phyloP scores from a whole-genome alignment of 2,888 invertebrate genomes.

The Linnaemya tessellans region DNA sequence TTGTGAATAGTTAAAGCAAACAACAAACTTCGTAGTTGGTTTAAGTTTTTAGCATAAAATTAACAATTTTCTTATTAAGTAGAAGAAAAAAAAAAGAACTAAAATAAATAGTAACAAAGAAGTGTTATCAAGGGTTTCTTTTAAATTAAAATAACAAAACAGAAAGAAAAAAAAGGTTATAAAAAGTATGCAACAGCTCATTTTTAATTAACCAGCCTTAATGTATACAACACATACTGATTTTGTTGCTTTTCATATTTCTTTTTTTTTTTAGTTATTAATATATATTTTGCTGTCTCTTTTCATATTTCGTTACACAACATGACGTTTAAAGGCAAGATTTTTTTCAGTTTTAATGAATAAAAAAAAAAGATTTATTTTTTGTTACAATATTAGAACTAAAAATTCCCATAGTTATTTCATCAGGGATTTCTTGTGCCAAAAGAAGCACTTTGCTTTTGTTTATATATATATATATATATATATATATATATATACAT shows the following conservation, averaged over 20 bases:
- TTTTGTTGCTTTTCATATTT: background rate
- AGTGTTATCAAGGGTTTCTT: background rate
- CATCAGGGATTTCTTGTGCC: background rate
- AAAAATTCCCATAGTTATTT: background rate
- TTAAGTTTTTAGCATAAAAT: constrained; percentile 8
- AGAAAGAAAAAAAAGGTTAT: constrained; percentile 2
- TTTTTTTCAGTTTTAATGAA: background rate
- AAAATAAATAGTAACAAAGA: constrained; percentile 21
- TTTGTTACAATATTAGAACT: background rate
- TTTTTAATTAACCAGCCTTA: constrained; percentile 63
- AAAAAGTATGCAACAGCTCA: constrained; percentile 63
- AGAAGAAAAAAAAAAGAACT: background rate
- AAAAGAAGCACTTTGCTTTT: no score
- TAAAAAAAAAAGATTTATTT: background rate
- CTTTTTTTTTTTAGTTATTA: background rate
- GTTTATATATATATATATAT: no score
- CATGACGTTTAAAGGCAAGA: background rate
- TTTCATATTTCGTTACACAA: background rate
- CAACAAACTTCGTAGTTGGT: constrained; percentile 32
- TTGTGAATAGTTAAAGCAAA: constrained; percentile 8
- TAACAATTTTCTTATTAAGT: background rate
- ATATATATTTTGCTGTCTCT: background rate
- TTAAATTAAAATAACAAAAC: background rate
- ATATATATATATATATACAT: no score
- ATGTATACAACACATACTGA: constrained; percentile 27